Evolutionary conservation across 2,888 invertebrate species (phyloP), one percentile per base, ranked within the genome.

Genomic region (Ophonus ardosiacus): DNA sequence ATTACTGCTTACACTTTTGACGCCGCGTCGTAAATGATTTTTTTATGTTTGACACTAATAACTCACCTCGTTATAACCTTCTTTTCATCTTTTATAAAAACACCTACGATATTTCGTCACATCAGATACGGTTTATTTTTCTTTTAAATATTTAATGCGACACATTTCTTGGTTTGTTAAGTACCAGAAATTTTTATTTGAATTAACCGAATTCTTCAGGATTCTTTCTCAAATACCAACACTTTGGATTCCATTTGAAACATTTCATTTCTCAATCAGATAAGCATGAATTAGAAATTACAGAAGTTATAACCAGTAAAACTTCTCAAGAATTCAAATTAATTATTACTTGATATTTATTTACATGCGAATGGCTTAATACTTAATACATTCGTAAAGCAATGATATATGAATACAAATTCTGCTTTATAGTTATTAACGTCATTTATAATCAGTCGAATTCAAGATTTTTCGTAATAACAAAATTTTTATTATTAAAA

Each of bases 41-140:
- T 76, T 78, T 78, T 78, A 78, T 76, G 43, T 51, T 18, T 78
- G 78, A 56, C 78, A 78, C 78, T 57, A 56, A 74, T 74, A 74
- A 74, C 51, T 51, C 18, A 74, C 43, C 68, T 68, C 71, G 68
- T 38, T 68, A 74, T 68, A 63, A 5, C 17, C 40, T 38, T 68
- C 68, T 38, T 74, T 74, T 74, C 71, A 43, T 74, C 71, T 74
- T 74, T 74, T 15, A 13, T 24, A 15, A n/a, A 74, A 74, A 74
- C 71, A 74, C 71, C 51, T 74, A 21, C 63, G 21, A 24, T 17
- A 21, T 63, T 63, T 63, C 63, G 21, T 63, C 63, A 63, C 63
- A 59, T 59, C 18, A 17, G 17, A 15, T 59, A 59, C 18, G 18
- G 18, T 59, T 59, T 59, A 59, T 59, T 59, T 17, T 68, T 68